Percentiles rank a stretch among this genome's conserved stretches.
Evolutionary conservation across 2,888 invertebrate genomes (phyloP).

Genomic region (Andrena trimmerana): DNA sequence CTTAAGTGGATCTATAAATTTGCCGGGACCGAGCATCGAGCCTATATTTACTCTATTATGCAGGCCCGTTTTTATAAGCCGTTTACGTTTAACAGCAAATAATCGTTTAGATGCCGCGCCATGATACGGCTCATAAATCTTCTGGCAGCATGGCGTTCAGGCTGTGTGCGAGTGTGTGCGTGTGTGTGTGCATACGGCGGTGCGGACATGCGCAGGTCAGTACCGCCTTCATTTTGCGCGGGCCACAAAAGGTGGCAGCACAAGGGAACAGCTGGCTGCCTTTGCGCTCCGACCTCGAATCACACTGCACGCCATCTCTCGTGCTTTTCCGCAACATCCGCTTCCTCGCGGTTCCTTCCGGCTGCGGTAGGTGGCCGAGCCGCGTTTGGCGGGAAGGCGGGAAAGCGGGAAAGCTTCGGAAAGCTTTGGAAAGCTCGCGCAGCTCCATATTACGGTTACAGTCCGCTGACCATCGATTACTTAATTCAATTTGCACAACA

Average conservation of each 20-base stretch:
- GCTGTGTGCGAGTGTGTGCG: slow-evolving; percentile 9
- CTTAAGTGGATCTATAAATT: slow-evolving; percentile 84
- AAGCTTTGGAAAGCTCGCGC: background rate
- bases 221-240: slow-evolving; percentile 68
- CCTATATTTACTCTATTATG: slow-evolving; percentile 85
- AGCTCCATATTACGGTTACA: background rate
- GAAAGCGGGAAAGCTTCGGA: slow-evolving; percentile 41
- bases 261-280: slow-evolving; percentile 56
- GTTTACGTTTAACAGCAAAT: slow-evolving; percentile 84
- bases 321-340: slow-evolving; percentile 70
- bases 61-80: slow-evolving; percentile 81
- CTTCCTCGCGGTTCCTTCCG: slow-evolving; percentile 73
- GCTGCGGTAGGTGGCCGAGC: slow-evolving; percentile 78
- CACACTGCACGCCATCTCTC: slow-evolving; percentile 80
- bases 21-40: slow-evolving; percentile 74
- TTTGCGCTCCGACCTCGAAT: slow-evolving; percentile 54
- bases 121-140: slow-evolving; percentile 83
- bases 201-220: slow-evolving; percentile 82
- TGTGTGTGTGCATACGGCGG: slow-evolving; percentile 68
- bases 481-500: slow-evolving; percentile 32
- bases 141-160: slow-evolving; percentile 71
- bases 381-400: slow-evolving; percentile 60
- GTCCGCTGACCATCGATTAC: background rate
- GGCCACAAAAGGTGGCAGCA: slow-evolving; percentile 77
- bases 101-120: slow-evolving; percentile 84